phyloP scores from a whole-genome alignment of 2,113 vertebrate species.

The Anolis sagrei region DNA sequence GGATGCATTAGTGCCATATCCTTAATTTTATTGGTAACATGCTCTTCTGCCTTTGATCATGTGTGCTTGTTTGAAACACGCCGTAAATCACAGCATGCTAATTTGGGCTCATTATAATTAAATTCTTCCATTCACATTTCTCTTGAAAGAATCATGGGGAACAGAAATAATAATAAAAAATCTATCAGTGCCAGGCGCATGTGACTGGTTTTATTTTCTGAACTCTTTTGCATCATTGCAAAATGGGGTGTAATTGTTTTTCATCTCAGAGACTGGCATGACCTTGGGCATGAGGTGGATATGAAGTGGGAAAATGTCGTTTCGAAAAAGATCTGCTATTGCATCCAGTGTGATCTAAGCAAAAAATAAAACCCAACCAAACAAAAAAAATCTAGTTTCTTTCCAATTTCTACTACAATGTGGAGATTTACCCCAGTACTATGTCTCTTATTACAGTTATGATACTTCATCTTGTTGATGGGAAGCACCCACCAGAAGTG shows the following conservation, averaged over 20 bases:
- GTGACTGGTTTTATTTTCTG: slow-evolving; percentile 47
- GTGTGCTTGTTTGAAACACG: slow-evolving; percentile 31
- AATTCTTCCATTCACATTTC: slow-evolving; percentile 52
- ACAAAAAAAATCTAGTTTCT: no score
- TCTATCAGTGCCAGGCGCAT: not conserved
- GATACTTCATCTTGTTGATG: no score
- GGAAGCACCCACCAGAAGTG: no score
- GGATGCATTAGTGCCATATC: slow-evolving; percentile 44
- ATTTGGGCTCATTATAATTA: slow-evolving; percentile 55
- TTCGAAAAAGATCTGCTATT: slow-evolving; percentile 34
- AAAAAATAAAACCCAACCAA: slow-evolving; percentile 22
- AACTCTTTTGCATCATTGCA: slow-evolving; percentile 37
- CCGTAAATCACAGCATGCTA: slow-evolving; percentile 44
- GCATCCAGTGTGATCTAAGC: slow-evolving; percentile 13
- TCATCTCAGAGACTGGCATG: slow-evolving; percentile 26
- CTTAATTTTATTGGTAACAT: slow-evolving; percentile 43
- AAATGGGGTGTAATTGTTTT: slow-evolving; percentile 39
- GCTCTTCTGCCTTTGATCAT: slow-evolving; percentile 46
- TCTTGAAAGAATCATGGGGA: slow-evolving; percentile 41
- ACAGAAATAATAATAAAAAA: slow-evolving; percentile 43
- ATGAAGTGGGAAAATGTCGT: slow-evolving; percentile 22
- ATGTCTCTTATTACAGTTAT: slow-evolving; percentile 56
- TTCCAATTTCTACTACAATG: slow-evolving; percentile 42
- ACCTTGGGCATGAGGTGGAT: slow-evolving; percentile 46
- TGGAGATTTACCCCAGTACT: slow-evolving; percentile 37